Percentiles rank a stretch among this genome's conserved stretches.
Evolutionary conservation across 2,113 vertebrate genomes (phyloP).

Genomic region (Lichenostomus cassidix): DNA sequence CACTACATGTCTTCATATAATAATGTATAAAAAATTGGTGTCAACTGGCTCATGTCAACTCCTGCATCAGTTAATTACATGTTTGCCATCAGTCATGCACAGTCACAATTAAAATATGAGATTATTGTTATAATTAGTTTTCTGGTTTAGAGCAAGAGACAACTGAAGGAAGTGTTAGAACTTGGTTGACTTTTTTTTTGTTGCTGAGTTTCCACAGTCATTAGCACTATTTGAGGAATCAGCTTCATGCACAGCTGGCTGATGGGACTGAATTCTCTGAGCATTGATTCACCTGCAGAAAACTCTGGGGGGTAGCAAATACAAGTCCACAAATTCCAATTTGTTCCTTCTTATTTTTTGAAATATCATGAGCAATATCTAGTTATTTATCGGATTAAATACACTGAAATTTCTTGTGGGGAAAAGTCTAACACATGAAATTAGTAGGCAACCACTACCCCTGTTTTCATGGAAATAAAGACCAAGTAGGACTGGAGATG

Average conservation of each 20-base stretch:
- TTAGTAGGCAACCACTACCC: not conserved
- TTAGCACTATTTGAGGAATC: conserved; percentile 39
- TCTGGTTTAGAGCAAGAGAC: conserved; percentile 60
- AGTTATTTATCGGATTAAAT: not conserved
- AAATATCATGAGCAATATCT: not conserved
- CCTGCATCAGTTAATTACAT: conserved; percentile 75
- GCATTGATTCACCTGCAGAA: not conserved
- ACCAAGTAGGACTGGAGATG: not conserved
- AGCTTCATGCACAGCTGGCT: conserved; percentile 10
- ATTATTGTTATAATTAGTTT: conserved; percentile 75
- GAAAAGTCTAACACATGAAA: not conserved
- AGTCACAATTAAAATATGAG: conserved; percentile 71
- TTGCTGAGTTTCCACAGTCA: conserved; percentile 30
- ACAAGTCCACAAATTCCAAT: not conserved
- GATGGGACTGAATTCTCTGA: not conserved
- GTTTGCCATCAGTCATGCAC: conserved; percentile 69
- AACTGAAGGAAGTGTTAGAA: conserved; percentile 64
- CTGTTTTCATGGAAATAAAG: not conserved
- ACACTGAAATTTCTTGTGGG: not conserved
- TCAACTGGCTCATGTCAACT: conserved; percentile 71
- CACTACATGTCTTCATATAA: conserved; percentile 69
- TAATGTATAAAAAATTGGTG: conserved; percentile 66
- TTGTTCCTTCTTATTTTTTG: not conserved
- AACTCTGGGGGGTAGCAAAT: not conserved
- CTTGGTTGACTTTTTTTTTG: conserved; percentile 27